A percentile compares a stretch with the other conserved stretches of the same genome.
Conservation (phyloP, 2,888 invertebrate species). For the Harpagoxenus sublaevis region DNA sequence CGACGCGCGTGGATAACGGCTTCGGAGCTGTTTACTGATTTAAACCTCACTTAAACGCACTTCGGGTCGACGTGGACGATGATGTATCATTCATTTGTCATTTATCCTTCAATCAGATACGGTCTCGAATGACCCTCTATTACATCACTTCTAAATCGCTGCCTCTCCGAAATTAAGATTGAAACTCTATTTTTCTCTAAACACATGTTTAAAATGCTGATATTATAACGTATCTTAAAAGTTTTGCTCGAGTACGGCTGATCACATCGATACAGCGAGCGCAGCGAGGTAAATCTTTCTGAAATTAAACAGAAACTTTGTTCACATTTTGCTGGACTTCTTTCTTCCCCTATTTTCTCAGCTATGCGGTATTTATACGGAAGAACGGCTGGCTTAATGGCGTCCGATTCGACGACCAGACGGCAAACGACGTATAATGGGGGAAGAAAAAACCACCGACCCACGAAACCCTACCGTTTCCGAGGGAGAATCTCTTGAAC, state of each 20-base stretch:
- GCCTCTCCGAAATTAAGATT: neutral
- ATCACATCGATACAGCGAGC: conserved; percentile 20
- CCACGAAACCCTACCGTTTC: conserved; percentile 60
- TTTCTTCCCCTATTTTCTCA: conserved; percentile 43
- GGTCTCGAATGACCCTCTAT: too few relatives aligned
- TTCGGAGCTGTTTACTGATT: conserved; percentile 52
- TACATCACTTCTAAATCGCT: neutral
- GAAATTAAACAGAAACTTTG: conserved; percentile 67
- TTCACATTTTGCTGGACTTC: conserved; percentile 30
- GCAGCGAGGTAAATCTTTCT: conserved; percentile 62
- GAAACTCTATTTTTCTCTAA: neutral
- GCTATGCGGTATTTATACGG: conserved; percentile 81
- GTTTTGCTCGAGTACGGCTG: conserved; percentile 27
- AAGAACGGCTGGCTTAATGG: conserved; percentile 84
- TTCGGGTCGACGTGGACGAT: conserved; percentile 1
- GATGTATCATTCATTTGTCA: conserved; percentile 14
- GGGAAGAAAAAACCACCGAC: conserved; percentile 65
- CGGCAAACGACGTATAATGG: conserved; percentile 84
- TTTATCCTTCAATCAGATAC: neutral
- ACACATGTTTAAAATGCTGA: neutral
- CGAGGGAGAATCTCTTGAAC: conserved; percentile 71
- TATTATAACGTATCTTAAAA: conserved; percentile 4
- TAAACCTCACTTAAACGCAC: conserved; percentile 17
- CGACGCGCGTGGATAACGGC: conserved; percentile 26
- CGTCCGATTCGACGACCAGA: conserved; percentile 81